Percentiles rank a stretch among this genome's conserved stretches.
Evolutionary conservation across 2,113 vertebrate species (phyloP).

Genomic region (Myotis davidii): DNA sequence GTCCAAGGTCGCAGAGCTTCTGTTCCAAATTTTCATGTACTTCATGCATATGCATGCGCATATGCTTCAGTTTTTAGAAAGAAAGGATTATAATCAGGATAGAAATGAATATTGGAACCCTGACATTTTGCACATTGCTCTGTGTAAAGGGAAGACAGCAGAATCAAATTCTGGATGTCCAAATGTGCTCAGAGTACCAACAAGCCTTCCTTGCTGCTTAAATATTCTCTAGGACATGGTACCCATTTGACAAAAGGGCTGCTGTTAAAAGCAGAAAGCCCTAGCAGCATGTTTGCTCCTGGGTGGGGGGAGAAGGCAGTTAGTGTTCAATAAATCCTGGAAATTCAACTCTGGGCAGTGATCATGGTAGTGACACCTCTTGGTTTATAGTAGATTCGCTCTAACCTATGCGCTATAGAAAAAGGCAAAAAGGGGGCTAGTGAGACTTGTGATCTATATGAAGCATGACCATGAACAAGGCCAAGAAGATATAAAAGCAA

Average conservation of each 20-base stretch:
- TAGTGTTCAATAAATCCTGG: conserved; percentile 55
- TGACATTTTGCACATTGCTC: conserved; percentile 84
- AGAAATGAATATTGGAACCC: conserved; percentile 84
- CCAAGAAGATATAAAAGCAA: conserved; percentile 10
- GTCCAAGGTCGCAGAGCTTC: conserved; percentile 84
- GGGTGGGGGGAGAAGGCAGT: neutral
- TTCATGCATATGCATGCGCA: conserved; percentile 83
- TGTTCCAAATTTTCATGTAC: conserved; percentile 83
- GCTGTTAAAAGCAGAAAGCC: conserved; percentile 60
- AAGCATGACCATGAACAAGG: conserved; percentile 19
- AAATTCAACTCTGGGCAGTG: neutral
- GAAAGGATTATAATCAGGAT: conserved; percentile 84
- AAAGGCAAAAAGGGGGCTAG: neutral
- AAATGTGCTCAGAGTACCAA: conserved; percentile 81
- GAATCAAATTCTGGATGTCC: conserved; percentile 82
- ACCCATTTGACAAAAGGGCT: conserved; percentile 69
- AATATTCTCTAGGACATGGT: conserved; percentile 73
- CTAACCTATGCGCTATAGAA: neutral
- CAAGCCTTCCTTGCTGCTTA: conserved; percentile 71
- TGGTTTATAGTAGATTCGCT: conserved; percentile 11
- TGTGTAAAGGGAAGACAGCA: conserved; percentile 80
- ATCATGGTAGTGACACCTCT: conserved; percentile 11
- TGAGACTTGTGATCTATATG: neutral
- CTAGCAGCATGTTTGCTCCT: conserved; percentile 64
- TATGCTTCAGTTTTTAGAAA: conserved; percentile 82